Conservation (phyloP, 2,113 vertebrate species). For the Pontoporia blainvillei region DNA sequence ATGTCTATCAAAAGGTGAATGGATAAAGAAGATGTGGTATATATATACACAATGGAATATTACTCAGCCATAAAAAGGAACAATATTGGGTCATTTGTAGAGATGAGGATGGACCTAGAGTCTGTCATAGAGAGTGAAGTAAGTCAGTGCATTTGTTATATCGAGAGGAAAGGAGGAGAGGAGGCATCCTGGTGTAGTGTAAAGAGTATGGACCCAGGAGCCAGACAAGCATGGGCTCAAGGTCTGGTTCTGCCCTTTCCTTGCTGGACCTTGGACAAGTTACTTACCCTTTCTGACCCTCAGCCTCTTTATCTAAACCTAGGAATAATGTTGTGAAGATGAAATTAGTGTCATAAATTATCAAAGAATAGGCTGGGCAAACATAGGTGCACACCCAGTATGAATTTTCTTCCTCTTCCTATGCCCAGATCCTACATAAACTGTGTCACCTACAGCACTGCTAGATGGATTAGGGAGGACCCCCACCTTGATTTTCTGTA, state of each 20-base stretch:
- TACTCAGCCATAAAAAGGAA: too few relatives aligned
- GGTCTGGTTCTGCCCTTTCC: not conserved
- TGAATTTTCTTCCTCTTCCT: not conserved
- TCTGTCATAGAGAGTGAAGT: too few relatives aligned
- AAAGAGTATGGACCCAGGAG: not conserved
- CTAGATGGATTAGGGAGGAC: not conserved
- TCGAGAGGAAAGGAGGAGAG: not conserved
- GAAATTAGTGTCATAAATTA: not conserved
- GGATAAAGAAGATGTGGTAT: too few relatives aligned
- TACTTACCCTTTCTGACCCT: not conserved
- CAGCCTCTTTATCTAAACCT: constrained; percentile 10
- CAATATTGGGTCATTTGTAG: too few relatives aligned
- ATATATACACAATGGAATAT: too few relatives aligned
- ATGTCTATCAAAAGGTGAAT: too few relatives aligned
- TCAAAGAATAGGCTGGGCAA: not conserved
- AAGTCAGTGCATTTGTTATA: not conserved
- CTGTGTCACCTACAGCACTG: not conserved
- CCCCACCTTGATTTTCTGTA: not conserved
- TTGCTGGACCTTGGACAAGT: not conserved
- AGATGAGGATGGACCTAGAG: too few relatives aligned
- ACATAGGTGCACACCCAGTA: not conserved
- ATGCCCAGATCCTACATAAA: not conserved
- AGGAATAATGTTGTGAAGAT: not conserved
- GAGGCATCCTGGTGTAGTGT: not conserved
- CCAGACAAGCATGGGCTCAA: not conserved